Evolutionary conservation across 2,113 vertebrate genomes (phyloP).

Genomic region (Tenebrosternarchus preto): DNA sequence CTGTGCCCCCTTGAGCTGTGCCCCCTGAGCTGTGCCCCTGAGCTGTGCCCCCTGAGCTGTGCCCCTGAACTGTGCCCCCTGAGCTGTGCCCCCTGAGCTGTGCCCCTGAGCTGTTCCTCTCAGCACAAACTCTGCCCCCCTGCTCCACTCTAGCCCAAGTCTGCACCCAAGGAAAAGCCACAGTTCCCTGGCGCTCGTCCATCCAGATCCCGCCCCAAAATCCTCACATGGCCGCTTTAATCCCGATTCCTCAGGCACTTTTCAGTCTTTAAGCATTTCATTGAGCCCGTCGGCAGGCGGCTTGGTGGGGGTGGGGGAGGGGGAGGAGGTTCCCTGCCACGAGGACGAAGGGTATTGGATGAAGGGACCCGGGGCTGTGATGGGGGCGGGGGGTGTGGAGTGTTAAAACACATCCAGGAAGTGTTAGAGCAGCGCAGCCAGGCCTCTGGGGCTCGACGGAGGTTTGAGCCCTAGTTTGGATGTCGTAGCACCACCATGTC

Average conservation of each 20-base stretch:
- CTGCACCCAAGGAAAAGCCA: conserved; percentile 22
- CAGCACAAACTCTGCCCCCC: not conserved
- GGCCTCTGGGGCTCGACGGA: not conserved
- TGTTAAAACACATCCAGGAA: too few relatives aligned
- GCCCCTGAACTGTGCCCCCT: not conserved
- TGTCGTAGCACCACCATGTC: not conserved
- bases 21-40: conserved; percentile 10
- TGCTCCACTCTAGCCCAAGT: conserved; percentile 6
- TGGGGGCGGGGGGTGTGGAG: not conserved
- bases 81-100: conserved; percentile 19
- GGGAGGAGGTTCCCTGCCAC: conserved; percentile 9
- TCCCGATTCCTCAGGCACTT: conserved; percentile 29
- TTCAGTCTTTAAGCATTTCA: conserved; percentile 38
- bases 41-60: conserved; percentile 7
- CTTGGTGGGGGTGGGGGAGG: too few relatives aligned
- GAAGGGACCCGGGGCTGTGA: not conserved
- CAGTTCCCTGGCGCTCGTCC: conserved; percentile 10
- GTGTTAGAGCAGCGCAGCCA: not conserved
- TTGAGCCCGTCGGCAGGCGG: too few relatives aligned
- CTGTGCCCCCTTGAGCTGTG: too few relatives aligned
- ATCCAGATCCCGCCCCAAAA: conserved; percentile 20
- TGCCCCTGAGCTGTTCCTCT: conserved; percentile 14
- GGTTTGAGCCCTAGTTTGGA: conserved; percentile 27
- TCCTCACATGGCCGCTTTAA: conserved; percentile 34
- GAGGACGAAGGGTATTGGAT: conserved; percentile 19